phyloP scores from a whole-genome alignment of 2,797 vertebrate species.

The Danio tinwini region DNA sequence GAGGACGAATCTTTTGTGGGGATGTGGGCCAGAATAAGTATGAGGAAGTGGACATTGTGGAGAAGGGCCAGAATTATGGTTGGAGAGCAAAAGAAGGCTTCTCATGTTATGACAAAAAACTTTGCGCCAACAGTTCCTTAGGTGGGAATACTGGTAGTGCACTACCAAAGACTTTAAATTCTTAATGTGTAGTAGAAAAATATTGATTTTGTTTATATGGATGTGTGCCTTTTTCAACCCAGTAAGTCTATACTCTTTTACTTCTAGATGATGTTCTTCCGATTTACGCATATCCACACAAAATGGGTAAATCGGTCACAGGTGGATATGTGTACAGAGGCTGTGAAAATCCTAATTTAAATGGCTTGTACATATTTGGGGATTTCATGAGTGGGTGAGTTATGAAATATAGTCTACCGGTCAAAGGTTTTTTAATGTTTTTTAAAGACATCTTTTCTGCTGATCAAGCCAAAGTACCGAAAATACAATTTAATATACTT shows the following conservation, averaged over 20 bases:
- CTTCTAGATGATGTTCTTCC: constrained; percentile 89
- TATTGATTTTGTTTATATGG: background rate
- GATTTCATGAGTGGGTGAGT: constrained; percentile 98
- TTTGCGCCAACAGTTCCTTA: constrained; percentile 90
- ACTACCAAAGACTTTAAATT: background rate
- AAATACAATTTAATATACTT: no score
- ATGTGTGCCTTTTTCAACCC: background rate
- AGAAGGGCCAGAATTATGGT: constrained; percentile 91
- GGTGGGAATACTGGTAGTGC: constrained; percentile 72
- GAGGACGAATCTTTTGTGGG: constrained; percentile 92
- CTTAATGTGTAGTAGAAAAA: background rate
- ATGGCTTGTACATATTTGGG: constrained; percentile 95
- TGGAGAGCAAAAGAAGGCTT: constrained; percentile 96
- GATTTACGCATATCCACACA: constrained; percentile 93
- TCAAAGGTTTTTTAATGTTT: background rate
- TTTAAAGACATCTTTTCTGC: background rate
- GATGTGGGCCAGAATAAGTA: constrained; percentile 96
- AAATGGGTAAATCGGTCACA: constrained; percentile 93
- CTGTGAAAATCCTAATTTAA: constrained; percentile 92
- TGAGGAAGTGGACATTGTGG: constrained; percentile 92
- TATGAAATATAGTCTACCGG: background rate
- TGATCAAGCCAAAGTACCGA: no score
- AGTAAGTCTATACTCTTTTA: background rate
- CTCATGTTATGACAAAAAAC: constrained; percentile 93
- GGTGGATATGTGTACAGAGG: constrained; percentile 94